Conservation (phyloP, 2,113 vertebrate species). For the Myiagra hebetior region DNA sequence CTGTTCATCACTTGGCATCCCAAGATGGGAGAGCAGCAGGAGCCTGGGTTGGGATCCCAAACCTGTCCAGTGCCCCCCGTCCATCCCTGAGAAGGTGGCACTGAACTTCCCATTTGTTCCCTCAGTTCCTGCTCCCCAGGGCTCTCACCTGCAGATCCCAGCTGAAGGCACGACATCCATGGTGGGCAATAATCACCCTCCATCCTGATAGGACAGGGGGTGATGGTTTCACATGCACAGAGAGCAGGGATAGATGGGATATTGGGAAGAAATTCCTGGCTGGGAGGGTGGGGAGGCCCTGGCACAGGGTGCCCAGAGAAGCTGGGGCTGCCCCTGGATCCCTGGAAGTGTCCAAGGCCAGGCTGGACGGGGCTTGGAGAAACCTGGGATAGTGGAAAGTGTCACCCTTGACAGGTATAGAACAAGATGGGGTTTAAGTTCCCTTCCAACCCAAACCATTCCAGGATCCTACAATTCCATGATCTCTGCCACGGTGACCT, state of each 20-base stretch:
- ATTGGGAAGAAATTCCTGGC: rapidly evolving
- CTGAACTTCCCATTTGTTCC: rapidly evolving
- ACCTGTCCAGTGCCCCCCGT: rapidly evolving
- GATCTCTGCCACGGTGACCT: neutral
- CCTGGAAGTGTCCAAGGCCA: rapidly evolving
- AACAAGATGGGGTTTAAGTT: rapidly evolving
- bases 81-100: neutral
- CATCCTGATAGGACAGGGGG: neutral
- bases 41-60: neutral
- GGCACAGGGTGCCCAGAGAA: neutral
- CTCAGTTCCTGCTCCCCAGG: neutral
- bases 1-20: neutral
- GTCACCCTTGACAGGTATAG: neutral
- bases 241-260: rapidly evolving
- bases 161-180: neutral
- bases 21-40: neutral
- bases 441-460: neutral
- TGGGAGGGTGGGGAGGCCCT: rapidly evolving
- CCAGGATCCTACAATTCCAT: neutral
- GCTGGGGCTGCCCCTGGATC: neutral
- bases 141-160: neutral
- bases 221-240: neutral
- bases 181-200: neutral
- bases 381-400: rapidly evolving
- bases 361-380: rapidly evolving